A percentile compares a stretch with the other conserved stretches of the same genome.
Conservation (phyloP, 35 echinoderm and acorn worm species). For the Lytechinus pictus region DNA sequence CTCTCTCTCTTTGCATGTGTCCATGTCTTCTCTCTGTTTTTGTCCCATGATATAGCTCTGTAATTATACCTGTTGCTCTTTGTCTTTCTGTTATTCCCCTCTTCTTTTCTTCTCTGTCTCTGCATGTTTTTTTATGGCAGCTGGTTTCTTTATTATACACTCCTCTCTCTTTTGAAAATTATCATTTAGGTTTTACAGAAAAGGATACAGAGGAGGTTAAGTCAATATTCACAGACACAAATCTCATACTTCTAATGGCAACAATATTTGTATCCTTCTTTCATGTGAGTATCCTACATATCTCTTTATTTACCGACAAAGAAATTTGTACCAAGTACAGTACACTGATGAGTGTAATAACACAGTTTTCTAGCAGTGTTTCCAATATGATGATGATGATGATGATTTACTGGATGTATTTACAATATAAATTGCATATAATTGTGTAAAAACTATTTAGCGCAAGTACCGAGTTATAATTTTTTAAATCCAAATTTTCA, state of each 20-base stretch:
- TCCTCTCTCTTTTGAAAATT: neutral
- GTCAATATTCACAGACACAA: slow-evolving; percentile 81
- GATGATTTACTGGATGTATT: no score
- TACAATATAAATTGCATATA: no score
- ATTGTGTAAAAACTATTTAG: no score
- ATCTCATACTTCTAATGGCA: slow-evolving; percentile 69
- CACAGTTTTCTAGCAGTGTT: no score
- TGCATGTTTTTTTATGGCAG: neutral
- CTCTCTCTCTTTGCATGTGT: neutral
- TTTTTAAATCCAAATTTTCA: no score
- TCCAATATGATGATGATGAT: no score
- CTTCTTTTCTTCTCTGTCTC: neutral
- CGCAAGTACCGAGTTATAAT: no score
- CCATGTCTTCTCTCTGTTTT: neutral
- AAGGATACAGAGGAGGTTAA: slow-evolving; percentile 91
- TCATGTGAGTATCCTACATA: slow-evolving; percentile 75
- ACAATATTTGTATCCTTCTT: slow-evolving; percentile 86
- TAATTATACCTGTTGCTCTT: neutral
- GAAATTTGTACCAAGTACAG: neutral
- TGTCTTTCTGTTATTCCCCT: no score
- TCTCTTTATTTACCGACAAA: slow-evolving; percentile 15
- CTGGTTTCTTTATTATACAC: neutral
- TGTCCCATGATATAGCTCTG: no score
- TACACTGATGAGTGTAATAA: no score
- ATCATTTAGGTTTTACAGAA: slow-evolving; percentile 75